Base-by-base conservation (phyloP, 2,797 vertebrate species). In the Arctocebus calabarensis region DNA sequence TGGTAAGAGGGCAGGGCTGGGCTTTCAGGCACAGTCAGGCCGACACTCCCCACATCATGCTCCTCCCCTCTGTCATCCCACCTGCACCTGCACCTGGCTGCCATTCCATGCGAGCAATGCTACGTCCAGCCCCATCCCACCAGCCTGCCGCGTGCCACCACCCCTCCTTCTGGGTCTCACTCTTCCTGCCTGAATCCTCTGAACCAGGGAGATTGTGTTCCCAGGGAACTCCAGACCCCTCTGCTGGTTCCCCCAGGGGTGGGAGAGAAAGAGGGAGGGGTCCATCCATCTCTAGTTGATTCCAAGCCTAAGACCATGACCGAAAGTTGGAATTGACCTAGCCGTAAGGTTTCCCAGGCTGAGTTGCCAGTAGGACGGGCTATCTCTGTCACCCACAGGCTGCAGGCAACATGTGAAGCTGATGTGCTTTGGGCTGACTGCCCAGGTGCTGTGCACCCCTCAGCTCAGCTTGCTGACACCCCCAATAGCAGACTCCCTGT, bases 101-200 rank as follows among this genome's bases (percentile, higher is more conserved):
- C 85, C 97, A 98, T 98, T 93, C 87, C 97, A 94, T 92, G 96
- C 97, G 22, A 87, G 29, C 0, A 55, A 55, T 11, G 32, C 87
- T 57, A 0, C 4, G 1, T 27, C 34, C 2, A 0, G 34, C 81
- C 81, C n/a, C 86, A 74, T 83, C 55, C 84, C 77, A 12, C n/a
- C 32, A 40, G 64, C 79, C 86, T 85, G 81, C 78, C 59, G 5
- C 55, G 14, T 19, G 4, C 64, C 59, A 16, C 82, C 75, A 2
- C 32, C 3, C 37, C 22, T 17, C 34, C 43, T 12, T 14, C 4
- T 0, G 19, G 29, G 34, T 25, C 25, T 23, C 37, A 4, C 22
- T 0, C 70, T 37, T 27, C 43, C 34, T 6, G 25, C 52, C 40
- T 5, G 17, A 20, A n/a, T n/a, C n/a, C 66, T 48, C 23, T 12